A percentile compares a stretch with the other conserved stretches of the same genome.
Conservation (phyloP, 2,113 vertebrate species). For the Hucho hucho region DNA sequence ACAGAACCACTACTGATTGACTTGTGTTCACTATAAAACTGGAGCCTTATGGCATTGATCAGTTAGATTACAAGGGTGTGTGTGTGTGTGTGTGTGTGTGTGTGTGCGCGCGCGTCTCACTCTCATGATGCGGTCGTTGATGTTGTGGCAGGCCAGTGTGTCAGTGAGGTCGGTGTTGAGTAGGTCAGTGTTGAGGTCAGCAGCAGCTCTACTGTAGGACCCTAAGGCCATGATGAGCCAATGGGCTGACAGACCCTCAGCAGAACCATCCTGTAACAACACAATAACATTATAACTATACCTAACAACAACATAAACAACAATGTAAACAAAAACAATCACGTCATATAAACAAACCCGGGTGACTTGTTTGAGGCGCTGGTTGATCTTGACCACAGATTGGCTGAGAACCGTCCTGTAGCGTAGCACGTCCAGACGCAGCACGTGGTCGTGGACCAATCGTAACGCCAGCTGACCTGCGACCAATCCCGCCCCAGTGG, state of each 20-base stretch:
- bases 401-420: constrained; percentile 64
- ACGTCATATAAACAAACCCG: constrained; percentile 25
- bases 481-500: constrained; percentile 73
- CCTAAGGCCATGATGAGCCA: constrained; percentile 83
- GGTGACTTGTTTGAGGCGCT: constrained; percentile 6
- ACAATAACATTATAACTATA: no score
- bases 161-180: constrained; percentile 70
- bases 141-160: constrained; percentile 70
- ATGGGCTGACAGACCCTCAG: constrained; percentile 64
- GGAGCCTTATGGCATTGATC: no score
- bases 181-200: constrained; percentile 55
- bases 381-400: constrained; percentile 33
- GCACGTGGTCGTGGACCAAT: constrained; percentile 79
- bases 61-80: no score
- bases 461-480: constrained; percentile 83
- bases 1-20: no score
- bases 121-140: constrained; percentile 90
- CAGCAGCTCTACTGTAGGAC: constrained; percentile 76
- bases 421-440: constrained; percentile 76
- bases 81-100: background rate
- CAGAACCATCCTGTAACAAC: no score
- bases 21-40: no score
- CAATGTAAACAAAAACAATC: background rate
- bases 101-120: constrained; percentile 58
- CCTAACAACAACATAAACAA: background rate